Conservation (phyloP, 2,797 vertebrate species). For the Toxotes lorentzi region DNA sequence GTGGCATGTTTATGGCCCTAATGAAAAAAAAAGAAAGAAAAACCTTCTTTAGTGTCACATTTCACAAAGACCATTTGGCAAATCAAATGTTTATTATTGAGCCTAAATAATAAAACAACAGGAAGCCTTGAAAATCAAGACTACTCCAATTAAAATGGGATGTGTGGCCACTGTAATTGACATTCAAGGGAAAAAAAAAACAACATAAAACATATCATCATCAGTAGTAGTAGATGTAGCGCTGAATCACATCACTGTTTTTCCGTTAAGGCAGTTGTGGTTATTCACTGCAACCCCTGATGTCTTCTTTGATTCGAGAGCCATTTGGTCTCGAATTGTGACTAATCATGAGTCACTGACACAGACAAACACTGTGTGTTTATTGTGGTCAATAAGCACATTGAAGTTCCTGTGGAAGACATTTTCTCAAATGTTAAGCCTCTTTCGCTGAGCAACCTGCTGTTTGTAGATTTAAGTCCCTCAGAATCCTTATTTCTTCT, state of each 20-base stretch:
- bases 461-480: constrained; percentile 40
- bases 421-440: constrained; percentile 44
- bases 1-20: neutral
- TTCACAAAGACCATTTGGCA: neutral
- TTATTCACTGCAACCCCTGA: constrained; percentile 17
- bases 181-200: neutral
- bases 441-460: constrained; percentile 39
- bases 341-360: constrained; percentile 45
- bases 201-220: neutral
- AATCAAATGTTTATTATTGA: constrained; percentile 1
- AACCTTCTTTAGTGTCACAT: neutral
- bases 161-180: neutral
- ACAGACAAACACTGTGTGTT: constrained; percentile 14
- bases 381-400: constrained; percentile 58
- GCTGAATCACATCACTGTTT: constrained; percentile 18
- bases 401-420: constrained; percentile 49
- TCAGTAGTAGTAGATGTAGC: neutral
- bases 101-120: neutral
- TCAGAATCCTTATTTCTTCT: constrained; percentile 37
- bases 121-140: neutral
- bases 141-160: neutral
- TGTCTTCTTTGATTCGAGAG: constrained; percentile 54
- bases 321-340: constrained; percentile 56
- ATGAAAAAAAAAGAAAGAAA: no score
- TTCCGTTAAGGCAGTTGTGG: constrained; percentile 18